Evolutionary conservation across 2,888 invertebrate species (phyloP).

Genomic region (Ophioninae sp.): DNA sequence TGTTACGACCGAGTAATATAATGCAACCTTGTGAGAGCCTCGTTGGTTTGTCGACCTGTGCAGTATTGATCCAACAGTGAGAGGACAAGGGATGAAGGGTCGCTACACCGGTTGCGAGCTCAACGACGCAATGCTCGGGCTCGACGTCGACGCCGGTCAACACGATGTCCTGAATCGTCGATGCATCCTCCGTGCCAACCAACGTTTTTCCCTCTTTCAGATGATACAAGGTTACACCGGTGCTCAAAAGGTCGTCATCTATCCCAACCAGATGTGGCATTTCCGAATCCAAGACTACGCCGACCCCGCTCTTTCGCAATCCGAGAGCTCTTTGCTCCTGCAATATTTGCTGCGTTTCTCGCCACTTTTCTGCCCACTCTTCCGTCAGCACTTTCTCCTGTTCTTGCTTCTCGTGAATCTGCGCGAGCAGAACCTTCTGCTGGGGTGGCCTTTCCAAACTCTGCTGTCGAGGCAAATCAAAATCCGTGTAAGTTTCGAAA

Average conservation of each 20-base stretch:
- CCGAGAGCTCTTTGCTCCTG: slow-evolving; percentile 94
- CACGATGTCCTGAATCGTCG: slow-evolving; percentile 89
- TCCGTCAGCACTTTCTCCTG: slow-evolving; percentile 94
- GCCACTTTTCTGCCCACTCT: slow-evolving; percentile 97
- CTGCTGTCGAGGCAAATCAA: slow-evolving; percentile 62
- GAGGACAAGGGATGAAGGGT: slow-evolving; percentile 87
- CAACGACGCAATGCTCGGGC: slow-evolving; percentile 89
- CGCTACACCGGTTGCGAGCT: slow-evolving; percentile 87
- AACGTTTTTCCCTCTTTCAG: slow-evolving; percentile 94
- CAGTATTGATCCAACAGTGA: slow-evolving; percentile 92
- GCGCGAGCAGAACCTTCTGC: slow-evolving; percentile 86
- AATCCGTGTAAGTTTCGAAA: neutral
- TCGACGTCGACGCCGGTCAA: slow-evolving; percentile 89
- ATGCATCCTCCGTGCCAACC: slow-evolving; percentile 90
- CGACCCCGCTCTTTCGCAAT: slow-evolving; percentile 92
- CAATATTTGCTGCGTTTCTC: slow-evolving; percentile 92
- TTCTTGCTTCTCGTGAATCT: slow-evolving; percentile 94
- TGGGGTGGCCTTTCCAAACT: slow-evolving; percentile 83
- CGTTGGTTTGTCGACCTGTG: slow-evolving; percentile 89
- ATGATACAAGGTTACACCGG: slow-evolving; percentile 95
- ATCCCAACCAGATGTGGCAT: slow-evolving; percentile 96
- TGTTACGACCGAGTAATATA: slow-evolving; percentile 88
- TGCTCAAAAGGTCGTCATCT: slow-evolving; percentile 93
- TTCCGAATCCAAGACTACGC: slow-evolving; percentile 94
- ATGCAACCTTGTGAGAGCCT: slow-evolving; percentile 92